A percentile compares a stretch with the other conserved stretches of the same genome.
These are phyloP conservation scores for Ostrea edulis DNA, from an alignment of 1,140 invertebrate genomes.

Conservation along the genomic window DNA sequence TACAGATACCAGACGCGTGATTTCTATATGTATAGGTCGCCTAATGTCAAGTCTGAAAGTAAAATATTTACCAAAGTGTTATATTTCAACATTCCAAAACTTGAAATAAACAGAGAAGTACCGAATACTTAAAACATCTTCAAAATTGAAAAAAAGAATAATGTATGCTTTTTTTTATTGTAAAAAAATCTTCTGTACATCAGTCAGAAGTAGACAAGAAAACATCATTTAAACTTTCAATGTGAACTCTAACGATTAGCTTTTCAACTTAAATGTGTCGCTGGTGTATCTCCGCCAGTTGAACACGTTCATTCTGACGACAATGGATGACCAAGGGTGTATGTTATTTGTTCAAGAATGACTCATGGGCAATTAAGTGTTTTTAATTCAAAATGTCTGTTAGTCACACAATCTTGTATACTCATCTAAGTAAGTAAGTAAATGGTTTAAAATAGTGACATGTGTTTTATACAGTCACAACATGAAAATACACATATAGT, in stretches of 20 bases:
- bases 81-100: not conserved
- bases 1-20: too few species aligned
- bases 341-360: not conserved
- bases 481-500: too few species aligned
- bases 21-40: too few species aligned
- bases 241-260: not conserved
- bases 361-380: slow-evolving; percentile 2
- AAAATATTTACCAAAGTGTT: not conserved
- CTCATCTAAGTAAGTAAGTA: too few species aligned
- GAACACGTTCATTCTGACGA: not conserved
- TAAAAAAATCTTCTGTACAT: not conserved
- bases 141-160: too few species aligned
- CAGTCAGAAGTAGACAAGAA: not conserved
- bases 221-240: not conserved
- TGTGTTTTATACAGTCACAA: too few species aligned
- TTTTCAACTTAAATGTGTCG: not conserved
- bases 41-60: too few species aligned
- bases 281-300: not conserved
- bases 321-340: not conserved
- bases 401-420: not conserved
- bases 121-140: too few species aligned
- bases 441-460: too few species aligned
- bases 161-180: too few species aligned
- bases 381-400: not conserved
- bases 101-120: not conserved